Evolutionary conservation across 2,888 invertebrate species (phyloP).

Genomic region (Zootermopsis nevadensis): DNA sequence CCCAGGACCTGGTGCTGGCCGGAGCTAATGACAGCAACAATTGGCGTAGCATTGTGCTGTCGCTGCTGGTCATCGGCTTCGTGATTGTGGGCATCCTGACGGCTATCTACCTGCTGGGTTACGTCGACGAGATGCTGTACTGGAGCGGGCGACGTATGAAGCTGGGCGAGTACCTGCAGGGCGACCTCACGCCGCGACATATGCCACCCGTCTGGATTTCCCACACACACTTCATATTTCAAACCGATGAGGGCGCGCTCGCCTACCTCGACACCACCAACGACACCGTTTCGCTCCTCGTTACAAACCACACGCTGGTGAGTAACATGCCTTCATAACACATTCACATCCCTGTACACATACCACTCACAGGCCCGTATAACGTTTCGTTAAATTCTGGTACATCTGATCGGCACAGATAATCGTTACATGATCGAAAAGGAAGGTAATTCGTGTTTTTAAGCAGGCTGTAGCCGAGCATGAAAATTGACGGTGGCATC

Average conservation of each 20-base stretch:
- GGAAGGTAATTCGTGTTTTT: too few species aligned
- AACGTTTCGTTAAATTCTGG: too few species aligned
- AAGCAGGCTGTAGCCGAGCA: too few species aligned
- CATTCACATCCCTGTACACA: too few species aligned
- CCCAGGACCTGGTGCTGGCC: conserved; percentile 79
- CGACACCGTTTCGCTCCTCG: conserved; percentile 81
- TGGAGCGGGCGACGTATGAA: conserved; percentile 90
- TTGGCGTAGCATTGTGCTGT: conserved; percentile 89
- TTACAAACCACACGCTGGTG: conserved; percentile 88
- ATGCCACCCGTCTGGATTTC: conserved; percentile 86
- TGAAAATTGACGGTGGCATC: too few species aligned
- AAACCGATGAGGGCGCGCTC: conserved; percentile 86
- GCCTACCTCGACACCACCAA: conserved; percentile 82
- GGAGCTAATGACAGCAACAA: conserved; percentile 82
- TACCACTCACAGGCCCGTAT: too few species aligned
- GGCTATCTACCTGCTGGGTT: conserved; percentile 88
- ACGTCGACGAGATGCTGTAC: conserved; percentile 89
- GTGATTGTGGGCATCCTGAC: conserved; percentile 90
- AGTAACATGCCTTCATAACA: conserved; percentile 60
- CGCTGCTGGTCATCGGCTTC: conserved; percentile 86
- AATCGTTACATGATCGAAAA: too few species aligned
- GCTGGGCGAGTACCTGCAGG: conserved; percentile 82
- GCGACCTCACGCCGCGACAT: conserved; percentile 76
- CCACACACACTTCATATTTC: conserved; percentile 85
- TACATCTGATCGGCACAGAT: too few species aligned